Evolutionary conservation across 37 sponge, comb jelly and placozoan species (phyloP), one percentile per base, ranked within the genome.

Genomic region (Chondrosia reniformis): DNA sequence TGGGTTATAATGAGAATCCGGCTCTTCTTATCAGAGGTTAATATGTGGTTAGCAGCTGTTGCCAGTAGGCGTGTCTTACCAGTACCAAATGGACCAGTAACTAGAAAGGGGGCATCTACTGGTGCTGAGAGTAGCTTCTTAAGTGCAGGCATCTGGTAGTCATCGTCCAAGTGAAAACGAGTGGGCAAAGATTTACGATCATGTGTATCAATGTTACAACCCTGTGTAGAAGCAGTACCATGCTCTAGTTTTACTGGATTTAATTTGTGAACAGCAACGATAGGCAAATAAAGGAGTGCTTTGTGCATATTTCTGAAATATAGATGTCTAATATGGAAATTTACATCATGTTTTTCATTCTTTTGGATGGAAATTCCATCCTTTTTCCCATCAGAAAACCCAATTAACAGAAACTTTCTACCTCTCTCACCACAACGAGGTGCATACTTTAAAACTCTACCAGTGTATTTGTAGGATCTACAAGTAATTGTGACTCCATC

Each of bases 71-170:
- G 72, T 8, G 91, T 91, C 46, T 91, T 91, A 33, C 91, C 91
- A 31, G 91, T 91, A 1, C 91, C 91, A 91, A 91, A 91, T 61
- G 91, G 81, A 12, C 91, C 91, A 44, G 84, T 65, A n/a, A 86
- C n/a, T 0, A 91, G 41, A 19, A 86, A 21, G 31, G 86, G 86
- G 10, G 25, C 37, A 10, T 41, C 45, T 38, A 80, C 24, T 9
- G 66, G 0, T 4, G 55, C 55, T 4, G 57, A 33, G 0, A 91
- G 39, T 8, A 86, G 80, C 24, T 37, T n/a, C 33, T 36, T 6
- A 9, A 80, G 49, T 32, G 84, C 84, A 15, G 77, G 76, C 34
- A 76, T 31, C 36, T 84, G 78, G 25, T 64, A 77, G 22, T 66
- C 55, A n/a, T 38, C 76, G 28, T 66, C 63, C 43, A 69, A 38